phyloP scores from a whole-genome alignment of 2,797 vertebrate species.

The Phrynocephalus vlangalii region DNA sequence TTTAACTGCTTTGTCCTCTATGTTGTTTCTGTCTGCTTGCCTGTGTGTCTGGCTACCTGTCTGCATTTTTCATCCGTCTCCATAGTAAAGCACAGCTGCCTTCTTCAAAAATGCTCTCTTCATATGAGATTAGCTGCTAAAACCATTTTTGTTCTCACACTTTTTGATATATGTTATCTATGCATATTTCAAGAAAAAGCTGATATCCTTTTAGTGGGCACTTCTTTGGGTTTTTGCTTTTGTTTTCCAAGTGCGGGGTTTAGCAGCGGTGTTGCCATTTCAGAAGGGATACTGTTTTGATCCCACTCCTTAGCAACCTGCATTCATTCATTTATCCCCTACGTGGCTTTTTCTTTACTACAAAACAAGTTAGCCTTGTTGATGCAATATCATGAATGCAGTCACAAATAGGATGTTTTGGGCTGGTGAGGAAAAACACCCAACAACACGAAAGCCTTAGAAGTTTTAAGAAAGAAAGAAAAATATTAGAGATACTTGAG shows the following conservation, averaged over 20 bases:
- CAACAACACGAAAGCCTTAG: slow-evolving; percentile 54
- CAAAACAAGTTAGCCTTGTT: slow-evolving; percentile 65
- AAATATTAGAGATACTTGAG: slow-evolving; percentile 66
- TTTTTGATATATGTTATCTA: slow-evolving; percentile 58
- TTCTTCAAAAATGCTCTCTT: slow-evolving; percentile 67
- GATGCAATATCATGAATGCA: slow-evolving; percentile 67
- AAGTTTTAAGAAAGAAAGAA: slow-evolving; percentile 41
- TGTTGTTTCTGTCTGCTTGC: slow-evolving; percentile 73
- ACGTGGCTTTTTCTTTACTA: slow-evolving; percentile 62
- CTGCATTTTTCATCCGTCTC: slow-evolving; percentile 78
- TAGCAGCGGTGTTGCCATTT: slow-evolving; percentile 58
- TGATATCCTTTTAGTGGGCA: slow-evolving; percentile 54
- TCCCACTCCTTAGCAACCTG: slow-evolving; percentile 70
- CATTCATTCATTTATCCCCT: slow-evolving; percentile 61
- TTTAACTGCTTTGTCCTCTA: slow-evolving; percentile 75
- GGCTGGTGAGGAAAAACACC: slow-evolving; percentile 63
- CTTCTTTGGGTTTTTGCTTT: slow-evolving; percentile 51
- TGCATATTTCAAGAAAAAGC: slow-evolving; percentile 69
- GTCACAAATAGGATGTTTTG: slow-evolving; percentile 66
- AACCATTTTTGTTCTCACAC: slow-evolving; percentile 50
- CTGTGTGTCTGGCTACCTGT: slow-evolving; percentile 75
- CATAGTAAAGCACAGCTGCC: slow-evolving; percentile 73
- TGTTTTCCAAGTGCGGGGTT: slow-evolving; percentile 41
- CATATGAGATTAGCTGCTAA: slow-evolving; percentile 67
- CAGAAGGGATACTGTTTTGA: slow-evolving; percentile 44